Conservation (phyloP, 2,888 invertebrate species). For the Machimus atricapillus region DNA sequence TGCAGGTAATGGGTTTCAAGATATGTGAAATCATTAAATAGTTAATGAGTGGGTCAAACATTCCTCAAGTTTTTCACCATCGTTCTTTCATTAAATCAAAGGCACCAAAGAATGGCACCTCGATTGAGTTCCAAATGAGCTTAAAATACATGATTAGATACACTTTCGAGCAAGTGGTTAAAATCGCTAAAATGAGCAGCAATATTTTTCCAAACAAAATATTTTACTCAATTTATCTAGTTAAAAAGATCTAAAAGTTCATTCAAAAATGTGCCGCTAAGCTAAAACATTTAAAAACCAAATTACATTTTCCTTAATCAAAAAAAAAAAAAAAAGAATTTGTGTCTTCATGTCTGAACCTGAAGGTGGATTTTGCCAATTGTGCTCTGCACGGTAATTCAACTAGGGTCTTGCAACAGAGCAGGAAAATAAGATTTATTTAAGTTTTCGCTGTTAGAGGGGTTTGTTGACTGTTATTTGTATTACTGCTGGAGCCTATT, state of each 20-base stretch:
- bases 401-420: neutral
- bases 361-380: neutral
- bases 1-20: conserved; percentile 10
- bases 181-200: neutral
- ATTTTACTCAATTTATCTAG: neutral
- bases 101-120: neutral
- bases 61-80: neutral
- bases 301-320: neutral
- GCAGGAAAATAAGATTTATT: neutral
- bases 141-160: neutral
- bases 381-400: neutral
- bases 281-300: neutral
- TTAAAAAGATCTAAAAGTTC: neutral
- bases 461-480: neutral
- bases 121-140: neutral
- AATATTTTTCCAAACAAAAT: neutral
- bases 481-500: neutral
- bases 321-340: neutral
- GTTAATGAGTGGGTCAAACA: neutral
- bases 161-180: neutral
- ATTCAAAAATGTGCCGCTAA: neutral
- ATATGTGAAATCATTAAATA: conserved; percentile 29
- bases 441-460: neutral
- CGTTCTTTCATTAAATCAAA: neutral
- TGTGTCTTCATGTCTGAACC: neutral